A percentile compares a stretch with the other conserved stretches of the same genome.
phyloP scores from a whole-genome alignment of 2,888 invertebrate species.

The Andrena trimmerana region DNA sequence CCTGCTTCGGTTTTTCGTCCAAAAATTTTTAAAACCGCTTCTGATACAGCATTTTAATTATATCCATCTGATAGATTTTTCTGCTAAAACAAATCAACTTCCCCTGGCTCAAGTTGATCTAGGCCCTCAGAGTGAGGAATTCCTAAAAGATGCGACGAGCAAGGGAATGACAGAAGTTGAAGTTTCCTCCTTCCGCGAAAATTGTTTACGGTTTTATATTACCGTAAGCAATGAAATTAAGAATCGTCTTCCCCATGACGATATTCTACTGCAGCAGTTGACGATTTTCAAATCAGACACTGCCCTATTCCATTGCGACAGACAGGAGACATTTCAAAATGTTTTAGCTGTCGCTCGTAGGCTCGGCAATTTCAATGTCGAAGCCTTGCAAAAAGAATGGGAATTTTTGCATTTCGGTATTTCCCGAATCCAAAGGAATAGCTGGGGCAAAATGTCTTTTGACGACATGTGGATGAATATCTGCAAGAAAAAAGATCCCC shows the following conservation, averaged over 20 bases:
- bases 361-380: not conserved
- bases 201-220: too few species aligned
- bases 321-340: not conserved
- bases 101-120: too few species aligned
- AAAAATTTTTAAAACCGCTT: too few species aligned
- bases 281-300: not conserved
- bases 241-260: slow-evolving; percentile 2
- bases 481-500: not conserved
- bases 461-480: slow-evolving; percentile 5
- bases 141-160: too few species aligned
- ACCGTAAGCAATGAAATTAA: too few species aligned
- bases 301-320: not conserved
- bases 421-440: not conserved
- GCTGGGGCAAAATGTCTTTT: not conserved
- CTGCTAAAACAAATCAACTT: too few species aligned
- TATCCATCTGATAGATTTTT: too few species aligned
- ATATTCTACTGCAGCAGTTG: not conserved
- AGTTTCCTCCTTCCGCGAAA: too few species aligned
- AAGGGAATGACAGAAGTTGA: too few species aligned
- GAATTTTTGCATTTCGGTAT: not conserved
- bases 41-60: too few species aligned
- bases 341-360: not conserved
- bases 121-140: too few species aligned
- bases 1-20: too few species aligned
- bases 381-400: not conserved